Evolutionary conservation across 2,888 invertebrate species (phyloP), one percentile per base, ranked within the genome.

Genomic region (Ennomos fuscantarius): DNA sequence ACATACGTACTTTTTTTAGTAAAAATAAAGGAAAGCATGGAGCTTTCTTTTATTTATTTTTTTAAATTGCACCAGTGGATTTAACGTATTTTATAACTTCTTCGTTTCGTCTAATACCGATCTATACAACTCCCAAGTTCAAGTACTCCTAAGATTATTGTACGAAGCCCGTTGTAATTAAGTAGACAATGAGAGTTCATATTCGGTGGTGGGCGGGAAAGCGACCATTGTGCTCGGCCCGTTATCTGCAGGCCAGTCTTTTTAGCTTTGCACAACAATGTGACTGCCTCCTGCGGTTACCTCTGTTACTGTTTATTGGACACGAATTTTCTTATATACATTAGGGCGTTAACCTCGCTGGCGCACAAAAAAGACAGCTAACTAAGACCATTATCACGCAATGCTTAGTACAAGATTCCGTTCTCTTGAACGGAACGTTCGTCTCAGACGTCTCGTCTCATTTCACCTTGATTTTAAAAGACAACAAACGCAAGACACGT

Each of bases 171-270:
- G 84, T 81, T 79, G 87, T 89, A 89, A 89, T 89, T 89, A 89
- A 89, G 87, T 87, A 85, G 84, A 89, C 89, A 89, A 89, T 87
- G 87, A 82, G 83, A 82, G 83, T 85, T 88, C 86, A 89, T 87
- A 89, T 88, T 87, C 74, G 82, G 84, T 72, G 75, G 79, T 78
- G 80, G 82, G 82, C 70, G 79, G 78, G 75, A 74, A 74, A 45
- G 74, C 66, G 69, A 68, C 81, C 72, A 84, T 88, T 88, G 88
- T 88, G 73, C 73, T 71, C 65, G 58, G 78, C 81, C 75, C 82
- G 88, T 87, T 88, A 88, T 89, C 89, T 87, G 73, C 84, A 85
- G 81, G 73, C 81, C 86, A 81, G 85, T 76, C 85, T 89, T 88
- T 87, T 89, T 84, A 81, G 82, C 84, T 85, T 82, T 77, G 72